Conservation (phyloP, 2,113 vertebrate species). For the Ardeotis arabs region DNA sequence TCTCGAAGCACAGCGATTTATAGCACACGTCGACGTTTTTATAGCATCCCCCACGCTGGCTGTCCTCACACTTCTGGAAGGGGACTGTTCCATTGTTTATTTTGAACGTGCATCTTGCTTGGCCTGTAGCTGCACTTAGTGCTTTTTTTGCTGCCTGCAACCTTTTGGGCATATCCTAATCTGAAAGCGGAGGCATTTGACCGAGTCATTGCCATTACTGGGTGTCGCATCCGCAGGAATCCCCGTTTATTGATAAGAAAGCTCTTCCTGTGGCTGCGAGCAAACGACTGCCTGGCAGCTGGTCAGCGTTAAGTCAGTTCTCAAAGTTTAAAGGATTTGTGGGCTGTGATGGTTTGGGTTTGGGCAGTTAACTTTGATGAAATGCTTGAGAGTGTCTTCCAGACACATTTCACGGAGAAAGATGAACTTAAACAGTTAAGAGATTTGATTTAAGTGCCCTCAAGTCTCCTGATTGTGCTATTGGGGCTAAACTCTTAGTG, state of each 20-base stretch:
- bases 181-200: neutral
- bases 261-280: neutral
- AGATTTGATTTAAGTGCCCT: neutral
- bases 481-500: neutral
- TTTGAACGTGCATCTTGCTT: neutral
- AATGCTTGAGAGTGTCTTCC: conserved; percentile 13
- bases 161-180: neutral
- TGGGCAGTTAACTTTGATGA: neutral
- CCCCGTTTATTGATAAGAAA: neutral
- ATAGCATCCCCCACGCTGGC: neutral
- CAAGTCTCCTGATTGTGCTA: neutral
- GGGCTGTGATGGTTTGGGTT: conserved; percentile 29
- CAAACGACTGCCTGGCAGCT: neutral
- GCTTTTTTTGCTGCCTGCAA: neutral
- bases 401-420: neutral
- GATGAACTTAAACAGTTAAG: neutral
- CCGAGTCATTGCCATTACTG: neutral
- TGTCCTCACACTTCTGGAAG: neutral
- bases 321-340: conserved; percentile 39
- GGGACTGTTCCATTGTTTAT: neutral
- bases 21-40: neutral
- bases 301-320: neutral
- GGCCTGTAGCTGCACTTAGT: neutral
- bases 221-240: neutral
- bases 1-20: neutral